phyloP scores from a whole-genome alignment of 2,888 invertebrate genomes.

The Eledona agricola region DNA sequence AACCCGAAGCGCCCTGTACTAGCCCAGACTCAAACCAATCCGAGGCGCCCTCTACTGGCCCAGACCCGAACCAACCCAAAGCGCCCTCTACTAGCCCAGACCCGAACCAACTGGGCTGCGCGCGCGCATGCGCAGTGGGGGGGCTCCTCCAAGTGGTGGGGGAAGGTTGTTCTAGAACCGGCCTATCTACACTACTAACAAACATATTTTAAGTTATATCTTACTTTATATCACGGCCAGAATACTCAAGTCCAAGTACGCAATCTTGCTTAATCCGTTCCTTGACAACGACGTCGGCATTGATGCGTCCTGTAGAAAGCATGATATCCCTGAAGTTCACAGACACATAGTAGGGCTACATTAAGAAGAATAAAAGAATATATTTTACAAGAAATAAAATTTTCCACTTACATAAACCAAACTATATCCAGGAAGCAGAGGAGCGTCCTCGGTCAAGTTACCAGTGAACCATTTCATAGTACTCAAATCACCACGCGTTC shows the following conservation, averaged over 20 bases:
- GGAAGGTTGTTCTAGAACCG: no score
- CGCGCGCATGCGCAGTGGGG: no score
- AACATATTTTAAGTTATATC: no score
- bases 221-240: constrained; percentile 61
- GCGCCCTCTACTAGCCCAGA: no score
- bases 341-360: constrained; percentile 71
- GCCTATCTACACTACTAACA: no score
- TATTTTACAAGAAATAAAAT: background rate
- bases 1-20: no score
- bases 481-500: constrained; percentile 85
- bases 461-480: constrained; percentile 86
- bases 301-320: constrained; percentile 90
- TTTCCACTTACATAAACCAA: constrained; percentile 23
- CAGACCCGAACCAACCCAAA: no score
- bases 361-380: no score
- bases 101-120: no score
- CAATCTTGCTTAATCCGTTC: constrained; percentile 71
- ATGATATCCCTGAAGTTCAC: constrained; percentile 96
- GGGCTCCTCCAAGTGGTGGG: no score
- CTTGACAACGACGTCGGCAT: constrained; percentile 83
- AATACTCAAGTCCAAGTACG: constrained; percentile 75
- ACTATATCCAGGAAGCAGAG: constrained; percentile 13
- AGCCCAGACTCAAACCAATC: no score
- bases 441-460: constrained; percentile 62
- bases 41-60: no score